Percentiles rank a stretch among this genome's conserved stretches.
Evolutionary conservation across 2,113 vertebrate species (phyloP).

Genomic region (Zosterops pallidus): DNA sequence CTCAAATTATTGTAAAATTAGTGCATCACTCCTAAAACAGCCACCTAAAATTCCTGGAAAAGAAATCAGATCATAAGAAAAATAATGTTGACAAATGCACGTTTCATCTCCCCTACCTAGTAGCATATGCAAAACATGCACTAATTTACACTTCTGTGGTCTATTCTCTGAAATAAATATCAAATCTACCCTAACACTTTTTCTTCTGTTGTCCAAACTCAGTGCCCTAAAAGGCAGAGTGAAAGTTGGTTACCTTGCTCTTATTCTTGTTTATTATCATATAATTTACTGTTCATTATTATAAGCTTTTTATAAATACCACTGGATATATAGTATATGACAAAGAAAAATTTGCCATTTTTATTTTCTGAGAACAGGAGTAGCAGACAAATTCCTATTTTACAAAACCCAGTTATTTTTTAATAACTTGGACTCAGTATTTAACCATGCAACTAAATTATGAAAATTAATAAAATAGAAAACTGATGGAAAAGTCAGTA

Average conservation of each 20-base stretch:
- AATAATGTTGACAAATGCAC: background rate
- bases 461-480: conserved; percentile 64
- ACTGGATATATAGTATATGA: rapidly evolving
- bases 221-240: background rate
- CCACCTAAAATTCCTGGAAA: background rate
- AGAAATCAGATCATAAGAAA: background rate
- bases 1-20: background rate
- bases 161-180: background rate
- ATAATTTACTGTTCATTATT: background rate
- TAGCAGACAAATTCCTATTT: background rate
- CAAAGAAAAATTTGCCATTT: background rate
- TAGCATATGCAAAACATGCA: background rate
- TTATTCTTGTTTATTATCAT: background rate
- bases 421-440: background rate
- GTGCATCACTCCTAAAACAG: background rate
- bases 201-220: background rate
- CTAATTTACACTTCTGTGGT: background rate
- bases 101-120: background rate
- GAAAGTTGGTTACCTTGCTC: background rate
- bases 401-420: background rate
- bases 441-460: conserved; percentile 19
- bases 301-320: background rate
- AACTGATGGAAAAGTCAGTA: conserved; percentile 66
- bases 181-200: background rate
- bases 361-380: background rate